Conservation (phyloP, 2,888 invertebrate species). For the Pterobdella sp. region DNA sequence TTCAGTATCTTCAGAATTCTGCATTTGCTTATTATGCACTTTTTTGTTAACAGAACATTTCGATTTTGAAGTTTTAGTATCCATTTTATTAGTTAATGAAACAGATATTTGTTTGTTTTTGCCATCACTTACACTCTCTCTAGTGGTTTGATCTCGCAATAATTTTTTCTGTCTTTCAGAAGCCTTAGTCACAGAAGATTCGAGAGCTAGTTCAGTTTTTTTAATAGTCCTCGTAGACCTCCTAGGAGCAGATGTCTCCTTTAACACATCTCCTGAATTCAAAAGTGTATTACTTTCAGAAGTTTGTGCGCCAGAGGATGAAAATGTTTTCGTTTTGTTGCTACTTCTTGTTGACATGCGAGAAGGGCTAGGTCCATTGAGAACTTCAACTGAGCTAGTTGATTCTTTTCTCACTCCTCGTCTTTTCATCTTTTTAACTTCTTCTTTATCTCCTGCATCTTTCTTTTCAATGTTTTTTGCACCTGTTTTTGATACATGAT, state of each 20-base stretch:
- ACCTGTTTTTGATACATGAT: not conserved
- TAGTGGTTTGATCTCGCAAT: not conserved
- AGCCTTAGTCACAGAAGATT: slow-evolving; percentile 4
- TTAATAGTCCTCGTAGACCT: slow-evolving; percentile 20
- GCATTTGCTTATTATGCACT: not conserved
- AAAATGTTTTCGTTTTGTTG: slow-evolving; percentile 14
- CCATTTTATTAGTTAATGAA: not conserved
- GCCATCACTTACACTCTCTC: not conserved
- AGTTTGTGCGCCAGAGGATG: not conserved
- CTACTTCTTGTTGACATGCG: slow-evolving; percentile 27
- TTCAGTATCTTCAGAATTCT: not conserved
- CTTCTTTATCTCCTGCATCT: not conserved
- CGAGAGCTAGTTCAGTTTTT: slow-evolving; percentile 23
- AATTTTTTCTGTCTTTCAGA: slow-evolving; percentile 7
- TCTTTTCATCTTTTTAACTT: slow-evolving; percentile 2
- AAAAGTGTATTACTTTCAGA: not conserved
- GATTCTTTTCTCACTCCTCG: not conserved
- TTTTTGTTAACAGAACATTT: not conserved
- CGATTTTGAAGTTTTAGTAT: not conserved
- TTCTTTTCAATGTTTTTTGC: not conserved
- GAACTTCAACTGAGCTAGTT: not conserved
- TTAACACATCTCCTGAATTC: not conserved
- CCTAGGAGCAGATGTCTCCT: slow-evolving; percentile 8
- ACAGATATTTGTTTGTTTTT: not conserved
- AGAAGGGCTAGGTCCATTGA: not conserved